Conservation (phyloP, 2,888 invertebrate genomes). For the Tetranychus truncatus region DNA sequence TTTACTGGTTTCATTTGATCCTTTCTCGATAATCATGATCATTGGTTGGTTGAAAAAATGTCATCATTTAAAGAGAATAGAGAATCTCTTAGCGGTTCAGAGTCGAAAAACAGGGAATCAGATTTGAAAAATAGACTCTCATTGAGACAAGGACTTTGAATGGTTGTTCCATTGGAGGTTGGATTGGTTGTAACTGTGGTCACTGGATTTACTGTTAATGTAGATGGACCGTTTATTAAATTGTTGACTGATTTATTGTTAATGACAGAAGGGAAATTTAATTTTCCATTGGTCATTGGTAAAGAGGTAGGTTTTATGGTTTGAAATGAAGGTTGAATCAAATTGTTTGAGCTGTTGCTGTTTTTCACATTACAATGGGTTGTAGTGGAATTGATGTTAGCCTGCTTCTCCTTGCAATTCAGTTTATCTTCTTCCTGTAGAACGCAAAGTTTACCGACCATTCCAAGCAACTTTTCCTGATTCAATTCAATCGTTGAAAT, state of each 20-base stretch:
- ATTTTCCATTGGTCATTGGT: not conserved
- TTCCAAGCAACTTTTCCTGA: conserved; percentile 6
- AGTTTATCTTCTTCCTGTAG: not conserved
- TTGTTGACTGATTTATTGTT: not conserved
- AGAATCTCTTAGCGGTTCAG: not conserved
- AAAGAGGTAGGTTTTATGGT: not conserved
- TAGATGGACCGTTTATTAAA: not conserved
- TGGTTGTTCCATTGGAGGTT: not conserved
- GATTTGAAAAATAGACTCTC: not conserved
- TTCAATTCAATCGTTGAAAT: conserved; percentile 2
- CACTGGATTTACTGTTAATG: not conserved
- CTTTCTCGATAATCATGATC: not conserved
- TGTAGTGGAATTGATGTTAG: not conserved
- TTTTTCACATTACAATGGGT: not conserved
- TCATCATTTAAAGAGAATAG: not conserved
- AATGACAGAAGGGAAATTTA: not conserved
- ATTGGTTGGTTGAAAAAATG: not conserved
- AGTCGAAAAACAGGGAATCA: conserved; percentile 2
- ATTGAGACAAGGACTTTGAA: not conserved
- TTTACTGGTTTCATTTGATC: too few species aligned
- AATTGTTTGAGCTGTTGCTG: not conserved
- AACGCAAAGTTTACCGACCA: not conserved
- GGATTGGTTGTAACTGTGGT: not conserved
- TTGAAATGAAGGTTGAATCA: not conserved
- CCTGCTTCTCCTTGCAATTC: not conserved